Evolutionary conservation across 2,797 vertebrate genomes (phyloP), one percentile per base, ranked within the genome.

Genomic region (Enteromius trimaculatus): DNA sequence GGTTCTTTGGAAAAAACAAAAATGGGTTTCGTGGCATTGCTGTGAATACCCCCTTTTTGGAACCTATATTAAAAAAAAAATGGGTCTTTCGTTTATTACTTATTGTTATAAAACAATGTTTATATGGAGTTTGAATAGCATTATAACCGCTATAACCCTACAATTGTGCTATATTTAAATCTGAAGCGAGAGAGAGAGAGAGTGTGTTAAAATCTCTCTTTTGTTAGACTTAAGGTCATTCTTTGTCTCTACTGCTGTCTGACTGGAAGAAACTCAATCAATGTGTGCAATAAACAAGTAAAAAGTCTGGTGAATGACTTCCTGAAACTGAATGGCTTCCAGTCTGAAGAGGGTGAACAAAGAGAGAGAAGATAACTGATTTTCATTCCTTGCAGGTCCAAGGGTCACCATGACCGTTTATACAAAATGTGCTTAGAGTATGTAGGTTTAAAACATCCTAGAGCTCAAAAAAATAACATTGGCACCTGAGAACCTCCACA

Each of bases 391-490:
- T 17, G 21, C 7, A 58, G 77, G 47, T 80, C 44, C 1, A 29
- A 66, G 23, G 37, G 51, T 72, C 80, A 77, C 64, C 34, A 58
- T 0, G 17, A n/a, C 76, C 82, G 70, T 84, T 71, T 84, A 75
- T 76, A 82, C 26, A 37, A 31, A 70, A 72, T n/a, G 21, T 44
- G 16, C 77, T 82, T 84, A 55, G 51, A 65, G 81, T 75, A 74
- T 58, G 3, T 16, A 60, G 65, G 44, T 84, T 80, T 29, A 53
- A 68, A 51, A 68, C 82, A 58, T 76, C 34, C 34, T 7, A 34
- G 23, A 31, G 26, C 9, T 16, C 31, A 13, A 44, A 23, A 55
- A 77, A 64, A 77, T 0, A 1, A 17, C 31, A 76, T 8, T 8
- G 34, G 31, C 51, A 23, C 34, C 53, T 39, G 21, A 58, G 55